Evolutionary conservation across 2,113 vertebrate genomes (phyloP).

Genomic region (Rhinoptilus africanus): DNA sequence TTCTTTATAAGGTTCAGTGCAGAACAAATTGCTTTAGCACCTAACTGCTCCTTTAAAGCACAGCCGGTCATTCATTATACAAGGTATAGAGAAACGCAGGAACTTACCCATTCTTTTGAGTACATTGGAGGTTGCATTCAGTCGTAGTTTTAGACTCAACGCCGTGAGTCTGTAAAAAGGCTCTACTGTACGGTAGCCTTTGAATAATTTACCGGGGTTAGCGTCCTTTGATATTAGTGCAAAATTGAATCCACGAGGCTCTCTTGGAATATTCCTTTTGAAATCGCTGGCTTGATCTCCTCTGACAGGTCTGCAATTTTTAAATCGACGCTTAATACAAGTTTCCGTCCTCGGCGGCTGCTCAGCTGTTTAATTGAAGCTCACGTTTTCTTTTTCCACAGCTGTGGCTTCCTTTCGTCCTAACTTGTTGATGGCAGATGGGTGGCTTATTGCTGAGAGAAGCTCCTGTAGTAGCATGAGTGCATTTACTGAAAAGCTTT

Average conservation of each 20-base stretch:
- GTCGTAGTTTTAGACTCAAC: conserved; percentile 94
- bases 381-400: conserved; percentile 73
- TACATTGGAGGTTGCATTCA: conserved; percentile 99
- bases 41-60: conserved; percentile 50
- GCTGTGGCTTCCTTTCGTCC: conserved; percentile 79
- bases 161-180: conserved; percentile 89
- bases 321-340: conserved; percentile 59
- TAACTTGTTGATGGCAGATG: conserved; percentile 99
- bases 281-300: conserved; percentile 72
- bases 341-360: conserved; percentile 71
- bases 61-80: conserved; percentile 21
- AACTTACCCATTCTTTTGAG: conserved; percentile 99
- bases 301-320: conserved; percentile 45
- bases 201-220: conserved; percentile 77
- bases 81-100: conserved; percentile 76
- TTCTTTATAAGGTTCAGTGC: conserved; percentile 33
- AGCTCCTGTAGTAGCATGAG: conserved; percentile 86
- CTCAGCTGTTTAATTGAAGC: conserved; percentile 84
- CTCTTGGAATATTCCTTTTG: conserved; percentile 72
- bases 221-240: conserved; percentile 65
- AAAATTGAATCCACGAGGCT: conserved; percentile 65
- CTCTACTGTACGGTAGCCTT: conserved; percentile 87
- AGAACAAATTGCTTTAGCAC: conserved; percentile 6
- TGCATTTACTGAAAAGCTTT: conserved; percentile 90
- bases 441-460: conserved; percentile 84